These are phyloP conservation scores for Todiramphus chloris DNA, from an alignment of 2,113 vertebrate species.

Conservation along the genomic window DNA sequence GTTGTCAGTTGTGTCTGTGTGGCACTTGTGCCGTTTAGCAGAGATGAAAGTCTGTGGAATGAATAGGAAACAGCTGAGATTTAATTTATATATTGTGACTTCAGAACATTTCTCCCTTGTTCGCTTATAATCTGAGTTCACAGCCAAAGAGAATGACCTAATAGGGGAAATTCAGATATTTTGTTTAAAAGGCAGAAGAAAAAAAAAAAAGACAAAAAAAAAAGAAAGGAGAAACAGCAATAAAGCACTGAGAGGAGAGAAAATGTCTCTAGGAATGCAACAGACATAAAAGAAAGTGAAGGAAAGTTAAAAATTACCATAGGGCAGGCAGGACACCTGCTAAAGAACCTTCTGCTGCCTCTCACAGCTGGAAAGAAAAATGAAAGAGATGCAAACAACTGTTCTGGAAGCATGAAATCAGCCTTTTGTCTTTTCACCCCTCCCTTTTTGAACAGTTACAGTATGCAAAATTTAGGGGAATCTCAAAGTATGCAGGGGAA, in stretches of 20 bases:
- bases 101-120: constrained; percentile 2
- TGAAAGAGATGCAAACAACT: constrained; percentile 84
- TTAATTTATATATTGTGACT: constrained; percentile 41
- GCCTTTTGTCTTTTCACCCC: constrained; percentile 77
- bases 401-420: constrained; percentile 77
- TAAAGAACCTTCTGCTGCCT: constrained; percentile 77
- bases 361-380: constrained; percentile 83
- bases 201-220: neutral
- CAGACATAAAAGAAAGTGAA: constrained; percentile 78
- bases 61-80: constrained; percentile 1
- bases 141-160: constrained; percentile 39
- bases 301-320: constrained; percentile 83
- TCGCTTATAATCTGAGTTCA: neutral
- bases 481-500: constrained; percentile 73
- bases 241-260: constrained; percentile 33
- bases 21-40: neutral
- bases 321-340: constrained; percentile 80
- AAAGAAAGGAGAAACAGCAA: neutral
- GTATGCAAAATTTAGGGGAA: constrained; percentile 80
- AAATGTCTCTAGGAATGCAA: constrained; percentile 63
- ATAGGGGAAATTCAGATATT: constrained; percentile 40
- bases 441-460: constrained; percentile 79
- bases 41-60: neutral
- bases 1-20: neutral
- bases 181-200: neutral